phyloP scores from a whole-genome alignment of 2,797 vertebrate genomes.

The Pygocentrus nattereri region DNA sequence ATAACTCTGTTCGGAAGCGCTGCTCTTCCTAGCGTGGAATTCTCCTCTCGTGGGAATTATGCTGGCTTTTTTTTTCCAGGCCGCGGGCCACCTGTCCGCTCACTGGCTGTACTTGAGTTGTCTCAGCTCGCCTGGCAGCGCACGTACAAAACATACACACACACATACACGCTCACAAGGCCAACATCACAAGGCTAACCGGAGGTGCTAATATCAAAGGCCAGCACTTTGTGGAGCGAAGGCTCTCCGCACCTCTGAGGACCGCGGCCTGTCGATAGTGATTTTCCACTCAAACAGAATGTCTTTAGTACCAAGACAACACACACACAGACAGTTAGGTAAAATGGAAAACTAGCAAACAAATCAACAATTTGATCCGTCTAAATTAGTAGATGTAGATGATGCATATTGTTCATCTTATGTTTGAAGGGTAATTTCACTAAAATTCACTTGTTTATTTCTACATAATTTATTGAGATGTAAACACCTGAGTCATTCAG shows the following conservation, averaged over 20 bases:
- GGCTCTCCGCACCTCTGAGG: conserved; percentile 4
- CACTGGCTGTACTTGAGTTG: conserved; percentile 64
- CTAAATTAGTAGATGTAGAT: too few species aligned
- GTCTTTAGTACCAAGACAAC: conserved; percentile 21
- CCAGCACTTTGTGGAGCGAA: conserved; percentile 20
- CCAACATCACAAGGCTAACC: conserved; percentile 26
- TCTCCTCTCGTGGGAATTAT: conserved; percentile 41
- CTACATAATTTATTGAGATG: too few species aligned
- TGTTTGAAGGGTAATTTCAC: too few species aligned
- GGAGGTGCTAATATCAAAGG: conserved; percentile 37
- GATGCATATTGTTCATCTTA: too few species aligned
- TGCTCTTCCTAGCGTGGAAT: conserved; percentile 38
- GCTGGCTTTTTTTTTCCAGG: conserved; percentile 31
- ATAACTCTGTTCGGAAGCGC: conserved; percentile 38
- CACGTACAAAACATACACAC: neutral
- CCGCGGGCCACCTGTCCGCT: conserved; percentile 72
- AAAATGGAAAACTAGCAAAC: neutral
- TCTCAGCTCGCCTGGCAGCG: conserved; percentile 9
- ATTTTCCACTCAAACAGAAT: conserved; percentile 8
- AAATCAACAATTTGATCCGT: too few species aligned
- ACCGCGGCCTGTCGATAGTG: conserved; percentile 22
- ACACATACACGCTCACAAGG: conserved; percentile 12
- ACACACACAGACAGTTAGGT: neutral
- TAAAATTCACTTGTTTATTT: too few species aligned
- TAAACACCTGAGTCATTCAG: too few species aligned